These are phyloP conservation scores for Rhinatrema bivittatum DNA, from an alignment of 2,797 vertebrate species.

Conservation along the genomic window DNA sequence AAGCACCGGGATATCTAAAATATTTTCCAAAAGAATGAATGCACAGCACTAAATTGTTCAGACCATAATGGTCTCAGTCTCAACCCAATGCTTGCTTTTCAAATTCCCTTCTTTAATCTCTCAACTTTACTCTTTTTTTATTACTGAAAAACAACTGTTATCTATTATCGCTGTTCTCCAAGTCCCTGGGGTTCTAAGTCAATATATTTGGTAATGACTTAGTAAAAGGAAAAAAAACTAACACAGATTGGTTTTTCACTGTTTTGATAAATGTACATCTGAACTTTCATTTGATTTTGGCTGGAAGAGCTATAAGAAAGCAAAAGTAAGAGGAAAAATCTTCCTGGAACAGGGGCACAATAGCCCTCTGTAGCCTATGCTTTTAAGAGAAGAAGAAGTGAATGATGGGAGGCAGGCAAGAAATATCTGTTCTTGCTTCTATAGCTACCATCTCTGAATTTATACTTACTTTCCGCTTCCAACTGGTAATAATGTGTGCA, in stretches of 20 bases:
- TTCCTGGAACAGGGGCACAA: no score
- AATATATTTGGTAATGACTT: constrained; percentile 67
- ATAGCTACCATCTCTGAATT: no score
- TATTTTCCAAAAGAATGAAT: no score
- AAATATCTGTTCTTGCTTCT: no score
- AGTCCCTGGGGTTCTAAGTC: constrained; percentile 52
- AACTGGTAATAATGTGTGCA: no score
- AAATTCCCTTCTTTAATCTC: constrained; percentile 23
- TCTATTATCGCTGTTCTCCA: constrained; percentile 54
- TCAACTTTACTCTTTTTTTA: constrained; percentile 49
- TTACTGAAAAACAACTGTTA: constrained; percentile 50
- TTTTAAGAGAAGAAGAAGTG: no score
- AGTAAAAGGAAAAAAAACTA: constrained; percentile 46
- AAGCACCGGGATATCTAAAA: no score
- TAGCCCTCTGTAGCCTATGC: no score
- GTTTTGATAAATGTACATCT: constrained; percentile 48
- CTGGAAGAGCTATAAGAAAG: constrained; percentile 28
- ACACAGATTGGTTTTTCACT: constrained; percentile 46
- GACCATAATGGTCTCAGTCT: constrained; percentile 27
- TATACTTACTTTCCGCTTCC: no score
- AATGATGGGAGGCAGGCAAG: no score
- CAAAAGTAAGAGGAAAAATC: no score
- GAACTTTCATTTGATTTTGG: constrained; percentile 44
- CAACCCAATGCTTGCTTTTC: constrained; percentile 28
- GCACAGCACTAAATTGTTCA: no score